Evolutionary conservation across 2,797 vertebrate species (phyloP).

Genomic region (Muscicapa comitata): DNA sequence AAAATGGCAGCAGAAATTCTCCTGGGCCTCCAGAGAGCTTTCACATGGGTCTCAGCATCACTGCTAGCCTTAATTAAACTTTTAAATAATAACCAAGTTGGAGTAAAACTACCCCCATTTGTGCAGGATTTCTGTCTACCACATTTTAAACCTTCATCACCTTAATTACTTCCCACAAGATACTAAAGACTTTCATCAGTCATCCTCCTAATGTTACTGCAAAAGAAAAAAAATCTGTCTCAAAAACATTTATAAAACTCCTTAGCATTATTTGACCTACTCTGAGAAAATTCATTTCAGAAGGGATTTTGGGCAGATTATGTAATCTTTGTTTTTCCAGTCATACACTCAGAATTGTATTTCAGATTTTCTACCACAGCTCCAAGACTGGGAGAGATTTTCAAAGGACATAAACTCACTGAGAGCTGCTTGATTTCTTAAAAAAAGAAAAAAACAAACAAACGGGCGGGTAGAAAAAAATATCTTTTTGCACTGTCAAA

Average conservation of each 20-base stretch:
- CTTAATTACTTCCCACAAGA: neutral
- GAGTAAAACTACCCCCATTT: neutral
- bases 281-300: neutral
- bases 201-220: neutral
- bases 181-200: neutral
- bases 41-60: neutral
- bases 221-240: neutral
- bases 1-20: neutral
- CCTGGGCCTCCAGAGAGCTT: neutral
- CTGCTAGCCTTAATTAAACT: neutral
- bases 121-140: neutral
- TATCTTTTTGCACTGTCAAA: neutral
- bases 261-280: neutral
- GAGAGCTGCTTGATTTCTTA: neutral
- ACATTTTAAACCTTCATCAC: neutral
- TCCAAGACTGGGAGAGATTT: neutral
- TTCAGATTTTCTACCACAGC: neutral
- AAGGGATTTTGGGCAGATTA: neutral
- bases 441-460: rapidly evolving
- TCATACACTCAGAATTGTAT: neutral
- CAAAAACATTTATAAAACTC: neutral
- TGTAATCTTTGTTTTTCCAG: neutral
- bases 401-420: neutral
- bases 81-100: neutral
- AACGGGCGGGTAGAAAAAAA: neutral